Conservation (phyloP, 2,797 vertebrate species). For the Cheirogaleus major region DNA sequence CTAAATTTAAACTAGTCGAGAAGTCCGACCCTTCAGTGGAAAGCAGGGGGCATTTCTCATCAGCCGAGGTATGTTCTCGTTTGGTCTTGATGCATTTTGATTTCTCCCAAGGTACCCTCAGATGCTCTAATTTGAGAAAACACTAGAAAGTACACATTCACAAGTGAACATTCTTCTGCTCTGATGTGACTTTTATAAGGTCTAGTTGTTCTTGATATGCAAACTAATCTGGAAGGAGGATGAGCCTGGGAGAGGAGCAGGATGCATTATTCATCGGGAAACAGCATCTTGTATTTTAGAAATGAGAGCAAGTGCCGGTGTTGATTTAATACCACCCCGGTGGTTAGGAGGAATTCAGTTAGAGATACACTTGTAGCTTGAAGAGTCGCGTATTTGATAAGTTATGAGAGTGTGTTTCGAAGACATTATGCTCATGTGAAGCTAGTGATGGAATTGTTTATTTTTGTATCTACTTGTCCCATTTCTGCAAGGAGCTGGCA, state of each 20-base stretch:
- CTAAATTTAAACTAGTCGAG: background rate
- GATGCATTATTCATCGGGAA: slow-evolving; percentile 38
- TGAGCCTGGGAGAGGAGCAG: background rate
- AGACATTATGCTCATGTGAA: background rate
- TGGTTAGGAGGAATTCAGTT: background rate
- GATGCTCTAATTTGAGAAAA: background rate
- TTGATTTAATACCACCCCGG: background rate
- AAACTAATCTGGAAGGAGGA: background rate
- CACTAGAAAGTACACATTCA: background rate
- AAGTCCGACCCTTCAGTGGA: background rate
- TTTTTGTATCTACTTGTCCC: background rate
- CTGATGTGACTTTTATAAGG: slow-evolving; percentile 36
- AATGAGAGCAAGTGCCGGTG: background rate
- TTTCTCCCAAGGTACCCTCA: background rate
- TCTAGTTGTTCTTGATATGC: slow-evolving; percentile 28
- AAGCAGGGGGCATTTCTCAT: background rate
- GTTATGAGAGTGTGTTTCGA: background rate
- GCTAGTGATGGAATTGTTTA: background rate
- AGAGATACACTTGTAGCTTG: background rate
- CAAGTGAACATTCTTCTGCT: background rate
- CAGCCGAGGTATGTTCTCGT: rapidly evolving
- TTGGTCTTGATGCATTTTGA: background rate
- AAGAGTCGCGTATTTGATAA: background rate
- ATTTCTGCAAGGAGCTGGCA: background rate
- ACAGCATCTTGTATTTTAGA: background rate